Conservation (phyloP, 2,888 invertebrate species). For the Aporophyla nigra region DNA sequence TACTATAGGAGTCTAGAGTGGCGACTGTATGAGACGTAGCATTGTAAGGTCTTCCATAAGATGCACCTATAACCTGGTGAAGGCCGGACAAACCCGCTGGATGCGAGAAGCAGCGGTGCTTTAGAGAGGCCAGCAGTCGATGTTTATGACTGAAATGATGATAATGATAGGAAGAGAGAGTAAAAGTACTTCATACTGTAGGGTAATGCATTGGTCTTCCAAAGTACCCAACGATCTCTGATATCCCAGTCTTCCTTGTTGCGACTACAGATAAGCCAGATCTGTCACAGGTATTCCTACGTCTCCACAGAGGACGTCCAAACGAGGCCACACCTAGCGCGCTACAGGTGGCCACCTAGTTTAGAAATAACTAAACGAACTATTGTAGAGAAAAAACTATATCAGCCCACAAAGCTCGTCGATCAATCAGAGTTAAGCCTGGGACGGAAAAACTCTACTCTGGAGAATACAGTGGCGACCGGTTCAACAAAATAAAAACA, state of each 20-base stretch:
- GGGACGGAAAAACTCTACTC: not conserved
- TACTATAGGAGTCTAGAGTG: no score
- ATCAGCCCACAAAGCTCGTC: not conserved
- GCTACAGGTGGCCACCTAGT: conserved; percentile 53
- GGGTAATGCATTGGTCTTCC: not conserved
- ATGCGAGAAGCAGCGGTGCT: no score
- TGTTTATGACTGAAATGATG: no score
- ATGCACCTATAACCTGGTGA: no score
- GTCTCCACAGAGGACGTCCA: conserved; percentile 19
- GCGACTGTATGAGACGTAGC: no score
- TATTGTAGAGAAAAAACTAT: not conserved
- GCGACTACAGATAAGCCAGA: not conserved
- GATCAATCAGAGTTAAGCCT: not conserved
- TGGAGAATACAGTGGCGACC: not conserved
- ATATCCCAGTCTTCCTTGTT: not conserved
- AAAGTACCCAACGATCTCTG: not conserved
- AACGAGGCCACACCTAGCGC: conserved; percentile 39
- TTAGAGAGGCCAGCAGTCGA: no score
- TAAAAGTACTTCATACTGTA: not conserved
- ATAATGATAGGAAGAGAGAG: not conserved
- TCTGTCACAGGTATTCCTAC: not conserved
- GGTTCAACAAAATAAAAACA: not conserved
- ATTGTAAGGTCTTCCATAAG: no score
- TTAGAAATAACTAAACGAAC: conserved; percentile 42
- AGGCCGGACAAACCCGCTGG: no score